A percentile compares a stretch with the other conserved stretches of the same genome.
These are phyloP conservation scores for Tragelaphus imberbis DNA, from an alignment of 2,113 vertebrate species.

Conservation along the genomic window DNA sequence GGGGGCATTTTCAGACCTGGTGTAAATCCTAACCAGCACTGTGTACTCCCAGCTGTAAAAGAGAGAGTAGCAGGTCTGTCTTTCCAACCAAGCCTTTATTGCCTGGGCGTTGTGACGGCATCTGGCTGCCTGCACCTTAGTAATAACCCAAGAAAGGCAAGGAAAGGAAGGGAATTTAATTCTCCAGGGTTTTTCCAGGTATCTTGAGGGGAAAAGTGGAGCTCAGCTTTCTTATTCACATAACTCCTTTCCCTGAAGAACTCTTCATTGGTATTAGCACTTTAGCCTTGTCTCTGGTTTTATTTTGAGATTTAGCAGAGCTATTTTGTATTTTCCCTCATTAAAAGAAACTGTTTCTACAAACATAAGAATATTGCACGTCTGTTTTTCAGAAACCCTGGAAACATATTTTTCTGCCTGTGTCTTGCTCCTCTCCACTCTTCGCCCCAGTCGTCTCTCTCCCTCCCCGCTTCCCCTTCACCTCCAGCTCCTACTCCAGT, in stretches of 20 bases:
- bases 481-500: not conserved
- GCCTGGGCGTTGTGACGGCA: not conserved
- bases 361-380: conserved; percentile 7
- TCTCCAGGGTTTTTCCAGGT: not conserved
- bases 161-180: not conserved
- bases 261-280: not conserved
- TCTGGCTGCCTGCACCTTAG: not conserved
- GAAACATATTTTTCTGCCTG: not conserved
- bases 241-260: not conserved
- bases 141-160: not conserved
- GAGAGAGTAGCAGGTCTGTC: conserved; percentile 36
- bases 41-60: not conserved
- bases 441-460: no score
- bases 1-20: not conserved
- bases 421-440: not conserved
- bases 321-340: not conserved
- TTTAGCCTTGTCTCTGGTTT: not conserved
- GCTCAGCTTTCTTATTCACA: not conserved
- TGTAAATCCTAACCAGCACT: not conserved
- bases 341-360: conserved; percentile 17
- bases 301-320: not conserved
- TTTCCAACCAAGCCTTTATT: not conserved
- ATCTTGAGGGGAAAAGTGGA: not conserved
- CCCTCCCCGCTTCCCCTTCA: fast-evolving
- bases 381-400: not conserved